A percentile compares a stretch with the other conserved stretches of the same genome.
These are phyloP conservation scores for Corythoichthys intestinalis DNA, from an alignment of 2,113 vertebrate genomes.

Conservation along the genomic window DNA sequence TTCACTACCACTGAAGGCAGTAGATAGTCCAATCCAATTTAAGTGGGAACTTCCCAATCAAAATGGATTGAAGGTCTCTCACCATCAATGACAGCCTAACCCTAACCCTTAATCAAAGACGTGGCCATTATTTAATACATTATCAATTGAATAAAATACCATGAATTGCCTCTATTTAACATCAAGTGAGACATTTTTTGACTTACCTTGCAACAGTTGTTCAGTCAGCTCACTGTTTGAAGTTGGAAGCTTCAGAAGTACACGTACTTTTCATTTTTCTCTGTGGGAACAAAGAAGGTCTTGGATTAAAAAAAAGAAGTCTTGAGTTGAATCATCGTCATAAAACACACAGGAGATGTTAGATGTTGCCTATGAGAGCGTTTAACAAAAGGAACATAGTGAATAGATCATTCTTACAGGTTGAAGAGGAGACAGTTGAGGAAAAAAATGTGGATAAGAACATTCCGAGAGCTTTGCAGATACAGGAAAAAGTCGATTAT, in stretches of 20 bases:
- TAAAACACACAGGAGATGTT: not conserved
- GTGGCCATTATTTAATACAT: not conserved
- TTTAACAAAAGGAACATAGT: constrained; percentile 8
- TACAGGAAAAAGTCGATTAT: constrained; percentile 11
- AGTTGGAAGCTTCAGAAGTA: constrained; percentile 51
- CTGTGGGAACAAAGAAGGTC: constrained; percentile 32
- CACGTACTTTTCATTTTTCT: constrained; percentile 42
- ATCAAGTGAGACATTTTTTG: constrained; percentile 13
- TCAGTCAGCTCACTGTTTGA: constrained; percentile 45
- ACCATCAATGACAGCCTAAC: no score
- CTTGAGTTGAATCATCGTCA: not conserved
- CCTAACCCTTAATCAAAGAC: no score
- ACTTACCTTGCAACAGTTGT: constrained; percentile 57
- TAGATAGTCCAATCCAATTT: no score
- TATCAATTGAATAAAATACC: not conserved
- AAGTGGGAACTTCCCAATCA: no score
- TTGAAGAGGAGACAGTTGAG: not conserved
- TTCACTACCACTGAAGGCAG: no score
- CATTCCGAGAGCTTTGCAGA: constrained; percentile 17
- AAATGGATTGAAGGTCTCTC: no score
- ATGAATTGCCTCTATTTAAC: constrained; percentile 1
- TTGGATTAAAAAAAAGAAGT: constrained; percentile 20
- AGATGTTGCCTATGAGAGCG: not conserved
- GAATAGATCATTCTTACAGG: constrained; percentile 9
- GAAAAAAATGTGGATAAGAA: constrained; percentile 3